Percentiles rank a stretch among this genome's conserved stretches.
Conservation (phyloP, 1,140 invertebrate species). For the Diorhabda sublineata region DNA sequence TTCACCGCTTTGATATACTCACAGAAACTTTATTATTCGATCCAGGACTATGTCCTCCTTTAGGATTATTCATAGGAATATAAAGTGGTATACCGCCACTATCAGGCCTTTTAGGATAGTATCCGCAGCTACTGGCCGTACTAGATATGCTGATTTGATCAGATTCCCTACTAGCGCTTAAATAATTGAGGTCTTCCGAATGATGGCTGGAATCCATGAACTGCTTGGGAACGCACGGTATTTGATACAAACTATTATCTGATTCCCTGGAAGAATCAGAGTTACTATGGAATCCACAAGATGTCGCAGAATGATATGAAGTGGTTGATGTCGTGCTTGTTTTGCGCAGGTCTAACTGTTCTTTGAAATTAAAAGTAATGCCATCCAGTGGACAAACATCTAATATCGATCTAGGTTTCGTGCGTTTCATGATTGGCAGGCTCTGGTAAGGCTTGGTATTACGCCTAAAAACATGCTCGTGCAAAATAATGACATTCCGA, state of each 20-base stretch:
- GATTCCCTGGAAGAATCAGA: conserved; percentile 51
- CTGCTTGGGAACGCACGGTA: conserved; percentile 52
- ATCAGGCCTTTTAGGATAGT: conserved; percentile 43
- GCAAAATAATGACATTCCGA: conserved; percentile 2
- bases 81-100: conserved; percentile 44
- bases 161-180: conserved; percentile 39
- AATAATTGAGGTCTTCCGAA: conserved; percentile 53
- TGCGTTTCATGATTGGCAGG: conserved; percentile 35
- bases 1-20: conserved; percentile 23
- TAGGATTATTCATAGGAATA: conserved; percentile 46
- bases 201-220: conserved; percentile 53
- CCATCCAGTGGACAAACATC: conserved; percentile 35
- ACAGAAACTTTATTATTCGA: conserved; percentile 50
- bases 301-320: conserved; percentile 31
- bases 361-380: conserved; percentile 41
- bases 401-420: conserved; percentile 11
- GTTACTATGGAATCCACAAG: conserved; percentile 21
- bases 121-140: conserved; percentile 47
- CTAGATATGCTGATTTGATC: conserved; percentile 49
- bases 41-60: conserved; percentile 46
- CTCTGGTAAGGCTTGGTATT: conserved; percentile 36
- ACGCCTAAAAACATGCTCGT: conserved; percentile 43
- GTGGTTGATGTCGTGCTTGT: conserved; percentile 30
- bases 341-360: conserved; percentile 33
- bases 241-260: conserved; percentile 56